phyloP scores from a whole-genome alignment of 2,797 vertebrate species.

The Graptemys geographica region DNA sequence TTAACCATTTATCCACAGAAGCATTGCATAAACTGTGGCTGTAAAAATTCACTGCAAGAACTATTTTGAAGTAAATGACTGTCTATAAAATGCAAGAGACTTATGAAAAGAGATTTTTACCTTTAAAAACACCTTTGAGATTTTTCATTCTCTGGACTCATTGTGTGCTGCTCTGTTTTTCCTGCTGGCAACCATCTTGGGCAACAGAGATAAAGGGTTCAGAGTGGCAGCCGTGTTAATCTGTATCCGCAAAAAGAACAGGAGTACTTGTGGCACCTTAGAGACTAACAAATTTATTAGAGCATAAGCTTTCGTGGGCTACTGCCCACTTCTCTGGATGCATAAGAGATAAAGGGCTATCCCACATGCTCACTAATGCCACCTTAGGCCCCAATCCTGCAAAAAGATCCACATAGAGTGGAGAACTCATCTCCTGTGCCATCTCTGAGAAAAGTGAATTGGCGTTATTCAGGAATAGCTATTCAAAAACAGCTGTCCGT shows the following conservation, averaged over 20 bases:
- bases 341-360: background rate
- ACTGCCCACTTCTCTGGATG: too few species aligned
- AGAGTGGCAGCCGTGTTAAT: too few species aligned
- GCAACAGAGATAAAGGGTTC: background rate
- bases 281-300: too few species aligned
- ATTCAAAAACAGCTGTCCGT: background rate
- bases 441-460: background rate
- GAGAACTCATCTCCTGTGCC: background rate
- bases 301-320: too few species aligned
- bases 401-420: accelerated
- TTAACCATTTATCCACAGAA: constrained; percentile 69
- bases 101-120: constrained; percentile 13
- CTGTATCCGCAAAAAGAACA: too few species aligned
- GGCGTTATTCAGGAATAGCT: background rate
- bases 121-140: background rate
- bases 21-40: constrained; percentile 24
- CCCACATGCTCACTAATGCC: background rate
- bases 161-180: background rate
- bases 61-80: constrained; percentile 57
- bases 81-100: constrained; percentile 39
- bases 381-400: accelerated
- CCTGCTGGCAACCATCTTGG: background rate
- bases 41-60: constrained; percentile 57
- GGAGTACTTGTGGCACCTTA: too few species aligned
- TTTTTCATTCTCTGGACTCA: background rate